A percentile compares a stretch with the other conserved stretches of the same genome.
phyloP scores from a whole-genome alignment of 1,140 invertebrate species.

The Diploscapter pachys region DNA sequence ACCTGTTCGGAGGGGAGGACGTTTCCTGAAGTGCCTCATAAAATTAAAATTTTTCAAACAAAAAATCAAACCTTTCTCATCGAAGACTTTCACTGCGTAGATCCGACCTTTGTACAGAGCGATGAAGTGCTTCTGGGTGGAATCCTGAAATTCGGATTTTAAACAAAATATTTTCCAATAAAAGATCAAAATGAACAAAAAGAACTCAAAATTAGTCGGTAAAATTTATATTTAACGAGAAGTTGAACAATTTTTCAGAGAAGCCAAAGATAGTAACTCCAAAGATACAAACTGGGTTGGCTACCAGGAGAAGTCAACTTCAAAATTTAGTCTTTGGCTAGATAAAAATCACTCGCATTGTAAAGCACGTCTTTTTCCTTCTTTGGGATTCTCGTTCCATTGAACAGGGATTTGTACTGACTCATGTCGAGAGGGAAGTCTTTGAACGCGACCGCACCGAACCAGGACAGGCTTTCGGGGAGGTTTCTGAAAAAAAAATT shows the following conservation, averaged over 20 bases:
- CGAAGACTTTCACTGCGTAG: slow-evolving; percentile 82
- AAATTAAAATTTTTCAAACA: slow-evolving; percentile 3
- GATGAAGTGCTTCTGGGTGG: slow-evolving; percentile 71
- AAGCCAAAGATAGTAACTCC: too few species aligned
- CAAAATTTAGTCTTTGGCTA: background rate
- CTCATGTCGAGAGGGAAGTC: slow-evolving; percentile 97
- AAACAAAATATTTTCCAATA: too few species aligned
- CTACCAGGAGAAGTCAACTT: too few species aligned
- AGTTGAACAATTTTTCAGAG: too few species aligned
- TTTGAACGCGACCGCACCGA: slow-evolving; percentile 87
- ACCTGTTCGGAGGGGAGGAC: slow-evolving; percentile 73
- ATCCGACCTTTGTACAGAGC: slow-evolving; percentile 82
- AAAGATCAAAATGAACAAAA: too few species aligned
- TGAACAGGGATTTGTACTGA: slow-evolving; percentile 83
- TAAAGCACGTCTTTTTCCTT: slow-evolving; percentile 75
- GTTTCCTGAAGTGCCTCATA: slow-evolving; percentile 65
- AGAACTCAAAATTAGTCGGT: too few species aligned
- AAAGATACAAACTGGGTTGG: too few species aligned
- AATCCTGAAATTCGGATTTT: slow-evolving; percentile 5
- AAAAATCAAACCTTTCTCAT: slow-evolving; percentile 69
- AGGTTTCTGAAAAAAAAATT: slow-evolving; percentile 65
- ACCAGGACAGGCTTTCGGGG: slow-evolving; percentile 76
- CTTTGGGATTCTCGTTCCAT: slow-evolving; percentile 78
- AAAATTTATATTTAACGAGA: background rate
- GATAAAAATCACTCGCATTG: slow-evolving; percentile 59